A percentile compares a stretch with the other conserved stretches of the same genome.
Evolutionary conservation across 2,113 vertebrate genomes (phyloP).

Genomic region (Furnarius figulus): DNA sequence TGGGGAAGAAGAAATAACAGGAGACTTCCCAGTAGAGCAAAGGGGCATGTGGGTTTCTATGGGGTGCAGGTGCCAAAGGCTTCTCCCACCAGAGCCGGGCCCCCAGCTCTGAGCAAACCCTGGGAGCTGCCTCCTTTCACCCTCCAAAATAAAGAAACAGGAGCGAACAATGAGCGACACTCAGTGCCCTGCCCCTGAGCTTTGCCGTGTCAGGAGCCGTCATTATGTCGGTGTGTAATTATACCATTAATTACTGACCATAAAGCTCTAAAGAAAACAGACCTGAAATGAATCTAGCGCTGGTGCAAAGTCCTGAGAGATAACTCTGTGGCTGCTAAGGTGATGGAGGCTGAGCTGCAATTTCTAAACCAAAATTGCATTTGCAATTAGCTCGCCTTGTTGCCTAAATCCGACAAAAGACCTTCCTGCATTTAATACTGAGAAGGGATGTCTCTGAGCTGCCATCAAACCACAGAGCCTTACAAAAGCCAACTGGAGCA

Average conservation of each 20-base stretch:
- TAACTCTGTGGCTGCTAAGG: slow-evolving; percentile 48
- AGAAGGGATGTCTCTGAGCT: slow-evolving; percentile 55
- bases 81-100: neutral
- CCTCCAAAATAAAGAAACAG: slow-evolving; percentile 19
- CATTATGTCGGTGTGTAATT: slow-evolving; percentile 34
- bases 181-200: slow-evolving; percentile 24
- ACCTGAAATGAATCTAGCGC: neutral
- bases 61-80: neutral
- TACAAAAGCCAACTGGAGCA: slow-evolving; percentile 43
- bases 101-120: neutral
- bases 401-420: neutral
- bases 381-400: slow-evolving; percentile 36
- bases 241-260: slow-evolving; percentile 61
- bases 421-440: slow-evolving; percentile 8
- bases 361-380: slow-evolving; percentile 20
- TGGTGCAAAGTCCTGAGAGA: slow-evolving; percentile 37
- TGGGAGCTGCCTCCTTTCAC: neutral
- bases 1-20: neutral
- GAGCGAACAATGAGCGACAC: neutral
- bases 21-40: neutral
- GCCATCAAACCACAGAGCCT: neutral
- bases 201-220: neutral
- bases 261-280: slow-evolving; percentile 66
- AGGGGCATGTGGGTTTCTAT: rapidly evolving
- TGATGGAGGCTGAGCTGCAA: neutral